Evolutionary conservation across 2,113 vertebrate genomes (phyloP).

Genomic region (Pelobates fuscus): DNA sequence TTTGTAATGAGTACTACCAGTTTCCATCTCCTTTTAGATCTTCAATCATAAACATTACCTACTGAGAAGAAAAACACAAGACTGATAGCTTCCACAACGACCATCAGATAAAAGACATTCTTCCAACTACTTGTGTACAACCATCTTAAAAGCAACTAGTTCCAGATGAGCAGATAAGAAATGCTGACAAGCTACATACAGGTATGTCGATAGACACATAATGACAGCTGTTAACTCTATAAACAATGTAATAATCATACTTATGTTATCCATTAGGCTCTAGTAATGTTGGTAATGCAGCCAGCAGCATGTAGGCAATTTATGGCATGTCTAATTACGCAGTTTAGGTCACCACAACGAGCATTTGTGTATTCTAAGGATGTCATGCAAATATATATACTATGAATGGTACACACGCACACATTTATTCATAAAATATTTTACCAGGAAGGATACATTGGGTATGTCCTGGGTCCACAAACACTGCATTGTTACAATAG

Average conservation of each 20-base stretch:
- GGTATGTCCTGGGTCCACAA: too few species aligned
- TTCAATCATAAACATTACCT: slow-evolving; percentile 8
- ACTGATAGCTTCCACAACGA: slow-evolving; percentile 13
- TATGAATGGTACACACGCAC: too few species aligned
- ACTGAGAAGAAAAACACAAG: slow-evolving; percentile 27
- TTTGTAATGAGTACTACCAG: slow-evolving; percentile 11
- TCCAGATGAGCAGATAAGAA: slow-evolving; percentile 31
- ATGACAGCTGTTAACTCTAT: slow-evolving; percentile 6
- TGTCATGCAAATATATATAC: too few species aligned
- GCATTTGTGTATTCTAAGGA: too few species aligned
- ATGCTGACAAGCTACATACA: slow-evolving; percentile 39
- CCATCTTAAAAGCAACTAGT: slow-evolving; percentile 24
- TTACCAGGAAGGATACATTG: too few species aligned
- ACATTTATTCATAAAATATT: too few species aligned
- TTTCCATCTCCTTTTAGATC: neutral
- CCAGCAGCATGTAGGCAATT: neutral
- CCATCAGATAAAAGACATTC: slow-evolving; percentile 44
- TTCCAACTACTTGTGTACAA: slow-evolving; percentile 33
- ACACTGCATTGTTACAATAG: too few species aligned
- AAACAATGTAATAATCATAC: slow-evolving; percentile 7
- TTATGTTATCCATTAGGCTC: slow-evolving; percentile 6
- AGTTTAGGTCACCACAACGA: neutral
- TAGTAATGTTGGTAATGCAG: neutral
- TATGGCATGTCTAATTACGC: neutral
- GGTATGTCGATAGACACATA: slow-evolving; percentile 19